Conservation (phyloP, 2,888 invertebrate species). For the Lasius fuliginosus region DNA sequence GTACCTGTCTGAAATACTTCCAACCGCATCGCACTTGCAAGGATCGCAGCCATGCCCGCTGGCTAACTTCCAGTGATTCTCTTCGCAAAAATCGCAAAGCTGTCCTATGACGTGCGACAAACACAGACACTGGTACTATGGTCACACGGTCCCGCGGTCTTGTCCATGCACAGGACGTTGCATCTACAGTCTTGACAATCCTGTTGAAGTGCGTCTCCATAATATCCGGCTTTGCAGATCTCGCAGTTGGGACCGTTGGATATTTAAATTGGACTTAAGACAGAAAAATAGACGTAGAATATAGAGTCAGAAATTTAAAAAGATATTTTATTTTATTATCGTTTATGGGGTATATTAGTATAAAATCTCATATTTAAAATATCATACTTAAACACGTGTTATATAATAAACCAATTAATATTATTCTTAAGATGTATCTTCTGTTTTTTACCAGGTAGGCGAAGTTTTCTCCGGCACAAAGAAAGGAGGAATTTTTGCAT, state of each 20-base stretch:
- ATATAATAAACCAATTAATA: background rate
- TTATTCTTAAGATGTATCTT: background rate
- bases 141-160: slow-evolving; percentile 92
- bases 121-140: slow-evolving; percentile 95
- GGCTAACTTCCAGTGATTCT: slow-evolving; percentile 98
- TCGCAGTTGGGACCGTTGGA: slow-evolving; percentile 96
- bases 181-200: slow-evolving; percentile 94
- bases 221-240: slow-evolving; percentile 94
- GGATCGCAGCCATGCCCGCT: slow-evolving; percentile 97
- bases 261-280: background rate
- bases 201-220: slow-evolving; percentile 95
- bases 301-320: background rate
- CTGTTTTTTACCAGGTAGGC: background rate
- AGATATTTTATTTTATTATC: slow-evolving; percentile 11
- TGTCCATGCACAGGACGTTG: slow-evolving; percentile 94
- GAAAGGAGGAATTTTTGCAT: slow-evolving; percentile 32
- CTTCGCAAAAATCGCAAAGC: slow-evolving; percentile 95
- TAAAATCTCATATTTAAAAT: background rate
- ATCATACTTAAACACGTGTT: background rate
- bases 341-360: background rate
- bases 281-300: background rate
- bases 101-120: slow-evolving; percentile 96
- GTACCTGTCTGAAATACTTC: slow-evolving; percentile 88
- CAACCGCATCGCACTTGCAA: slow-evolving; percentile 96
- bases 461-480: background rate